Base-by-base conservation (phyloP, 2,113 vertebrate species). In the Diglossa brunneiventris region DNA sequence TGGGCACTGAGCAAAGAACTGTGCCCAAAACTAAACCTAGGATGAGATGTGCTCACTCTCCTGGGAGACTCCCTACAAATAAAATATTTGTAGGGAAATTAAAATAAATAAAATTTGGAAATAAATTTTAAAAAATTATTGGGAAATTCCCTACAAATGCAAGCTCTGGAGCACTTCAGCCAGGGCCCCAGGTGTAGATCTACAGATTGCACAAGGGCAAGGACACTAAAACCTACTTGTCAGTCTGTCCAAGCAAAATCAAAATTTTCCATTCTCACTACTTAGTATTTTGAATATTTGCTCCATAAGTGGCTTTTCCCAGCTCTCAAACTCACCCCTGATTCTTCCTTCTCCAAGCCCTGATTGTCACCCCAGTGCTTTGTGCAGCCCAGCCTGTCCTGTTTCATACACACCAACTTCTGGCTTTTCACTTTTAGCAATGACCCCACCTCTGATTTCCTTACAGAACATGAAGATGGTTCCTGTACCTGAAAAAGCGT, bases 391-490 rank as follows among this genome's bases (percentile, higher is more conserved):
- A 42, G 16, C 42, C 28, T 70, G 30, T 42, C 35, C 68, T 80
- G 50, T 39, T 93, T 74, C 56, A 67, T 11, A 19, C 35, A 20
- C 18, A 24, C 26, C 53, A 46, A 0, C 28, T 73, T 41, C 42
- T 75, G 62, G 3, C 56, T 83, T 80, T 87, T 17, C n/a, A 69
- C 37, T 73, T 64, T 15, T 8, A 90, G 10, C 53, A 49, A 4
- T 88, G 68, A 93, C 61, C 35, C 67, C 41, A 83, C 4, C 8
- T 6, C 39, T 86, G 15, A 18, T 92, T 91, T 94, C 80, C 64
- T 96, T 96, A 35, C 92, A 99, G 99, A 98, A 98, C 87, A 98
- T 99, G 99, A 86, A 98, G 96, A 98, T 99, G 98, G 98, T 97
- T 76, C 97, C 98, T 11, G 84, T 99, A 64, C 97, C 98, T 63